Evolutionary conservation across 2,888 invertebrate species (phyloP).

Genomic region (Orthosia cruda): DNA sequence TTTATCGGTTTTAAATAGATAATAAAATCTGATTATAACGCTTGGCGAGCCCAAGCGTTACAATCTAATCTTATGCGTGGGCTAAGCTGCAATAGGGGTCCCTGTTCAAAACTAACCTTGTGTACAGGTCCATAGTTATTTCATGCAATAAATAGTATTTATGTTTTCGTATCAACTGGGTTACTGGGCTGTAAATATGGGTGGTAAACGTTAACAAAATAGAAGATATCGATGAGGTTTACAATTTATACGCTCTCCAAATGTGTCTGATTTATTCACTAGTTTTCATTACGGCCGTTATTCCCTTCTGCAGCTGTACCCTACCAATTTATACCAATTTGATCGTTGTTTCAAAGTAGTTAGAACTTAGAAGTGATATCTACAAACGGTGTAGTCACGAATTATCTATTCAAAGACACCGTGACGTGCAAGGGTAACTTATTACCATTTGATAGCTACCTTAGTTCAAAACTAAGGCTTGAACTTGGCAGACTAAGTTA

Average conservation of each 20-base stretch:
- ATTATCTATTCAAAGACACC: constrained; percentile 42
- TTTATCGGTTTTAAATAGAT: neutral
- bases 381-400: constrained; percentile 37
- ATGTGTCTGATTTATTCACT: neutral
- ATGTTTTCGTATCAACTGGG: too few relatives aligned
- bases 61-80: neutral
- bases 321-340: constrained; percentile 18
- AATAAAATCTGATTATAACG: neutral
- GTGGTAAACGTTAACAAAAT: too few relatives aligned
- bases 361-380: constrained; percentile 37
- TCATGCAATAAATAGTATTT: too few relatives aligned
- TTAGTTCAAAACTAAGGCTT: constrained; percentile 46
- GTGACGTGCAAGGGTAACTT: constrained; percentile 49
- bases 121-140: too few relatives aligned
- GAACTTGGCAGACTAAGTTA: constrained; percentile 53
- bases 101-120: too few relatives aligned
- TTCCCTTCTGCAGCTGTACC: constrained; percentile 21
- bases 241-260: neutral
- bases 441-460: constrained; percentile 45
- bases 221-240: too few relatives aligned
- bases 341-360: constrained; percentile 39
- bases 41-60: too few relatives aligned
- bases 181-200: too few relatives aligned
- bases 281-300: neutral
- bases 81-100: neutral